phyloP scores from a whole-genome alignment of 2,113 vertebrate species.

The Neotragus pygmaeus region DNA sequence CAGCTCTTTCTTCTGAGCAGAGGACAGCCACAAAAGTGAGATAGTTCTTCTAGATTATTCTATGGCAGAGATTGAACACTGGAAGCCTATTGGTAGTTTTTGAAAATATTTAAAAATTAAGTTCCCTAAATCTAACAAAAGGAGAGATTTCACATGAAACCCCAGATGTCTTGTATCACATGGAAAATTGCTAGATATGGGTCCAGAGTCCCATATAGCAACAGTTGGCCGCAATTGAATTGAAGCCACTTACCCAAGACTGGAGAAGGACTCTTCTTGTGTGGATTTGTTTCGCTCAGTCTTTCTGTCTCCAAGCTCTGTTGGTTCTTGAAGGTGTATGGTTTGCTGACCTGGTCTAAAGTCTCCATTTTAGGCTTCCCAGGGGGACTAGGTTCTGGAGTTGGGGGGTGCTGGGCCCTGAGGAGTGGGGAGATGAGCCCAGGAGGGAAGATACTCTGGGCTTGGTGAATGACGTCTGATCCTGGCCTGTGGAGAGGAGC shows the following conservation, averaged over 20 bases:
- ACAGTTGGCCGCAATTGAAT: neutral
- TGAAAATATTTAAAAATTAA: neutral
- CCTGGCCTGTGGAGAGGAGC: neutral
- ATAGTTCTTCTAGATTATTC: neutral
- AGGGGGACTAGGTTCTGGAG: neutral
- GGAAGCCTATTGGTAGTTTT: neutral
- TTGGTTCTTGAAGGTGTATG: neutral
- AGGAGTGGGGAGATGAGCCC: neutral
- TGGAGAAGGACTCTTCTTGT: neutral
- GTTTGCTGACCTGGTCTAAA: neutral
- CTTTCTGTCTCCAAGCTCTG: neutral
- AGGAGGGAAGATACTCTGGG: neutral
- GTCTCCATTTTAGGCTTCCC: neutral
- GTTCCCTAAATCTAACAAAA: neutral
- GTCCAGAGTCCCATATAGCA: neutral
- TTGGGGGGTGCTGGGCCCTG: neutral
- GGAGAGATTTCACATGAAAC: neutral
- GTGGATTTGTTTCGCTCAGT: neutral
- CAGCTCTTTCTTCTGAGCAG: neutral
- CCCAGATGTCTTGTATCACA: neutral
- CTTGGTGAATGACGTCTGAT: neutral
- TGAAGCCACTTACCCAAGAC: too few species aligned
- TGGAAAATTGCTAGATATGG: neutral
- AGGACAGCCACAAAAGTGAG: neutral
- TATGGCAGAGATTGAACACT: neutral